phyloP scores from a whole-genome alignment of 2,797 vertebrate genomes.

The Moxostoma hubbsi region DNA sequence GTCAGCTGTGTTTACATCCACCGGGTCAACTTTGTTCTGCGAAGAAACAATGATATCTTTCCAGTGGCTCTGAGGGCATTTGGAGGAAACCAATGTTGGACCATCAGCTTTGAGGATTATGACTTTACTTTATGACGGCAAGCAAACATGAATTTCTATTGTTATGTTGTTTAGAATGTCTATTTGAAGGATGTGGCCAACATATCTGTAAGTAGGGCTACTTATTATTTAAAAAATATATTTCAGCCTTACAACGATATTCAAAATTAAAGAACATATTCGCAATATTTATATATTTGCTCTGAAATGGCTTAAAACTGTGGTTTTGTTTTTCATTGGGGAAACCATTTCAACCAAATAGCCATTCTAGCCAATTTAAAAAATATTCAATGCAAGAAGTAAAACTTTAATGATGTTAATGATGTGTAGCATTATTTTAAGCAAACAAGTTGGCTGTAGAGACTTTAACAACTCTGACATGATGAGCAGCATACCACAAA shows the following conservation, averaged over 20 bases:
- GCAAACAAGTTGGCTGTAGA: conserved; percentile 27
- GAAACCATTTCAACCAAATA: no score
- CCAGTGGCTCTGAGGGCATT: conserved; percentile 63
- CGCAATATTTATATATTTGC: no score
- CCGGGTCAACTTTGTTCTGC: conserved; percentile 79
- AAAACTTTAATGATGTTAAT: no score
- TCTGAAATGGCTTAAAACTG: no score
- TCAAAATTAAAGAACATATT: no score
- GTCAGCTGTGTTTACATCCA: conserved; percentile 81
- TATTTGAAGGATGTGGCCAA: conserved; percentile 39
- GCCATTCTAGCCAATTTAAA: no score
- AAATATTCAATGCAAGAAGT: no score
- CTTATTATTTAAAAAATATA: no score
- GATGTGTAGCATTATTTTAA: conserved; percentile 37
- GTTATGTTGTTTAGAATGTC: conserved; percentile 39
- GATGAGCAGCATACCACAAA: conserved; percentile 41
- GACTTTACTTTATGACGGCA: conserved; percentile 8
- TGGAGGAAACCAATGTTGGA: conserved; percentile 17
- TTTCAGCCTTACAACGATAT: no score
- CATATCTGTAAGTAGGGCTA: neutral
- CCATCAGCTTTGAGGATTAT: conserved; percentile 40
- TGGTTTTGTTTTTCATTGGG: no score
- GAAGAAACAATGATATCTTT: conserved; percentile 82
- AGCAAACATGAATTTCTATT: conserved; percentile 43
- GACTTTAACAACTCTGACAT: conserved; percentile 22